Evolutionary conservation across 37 sponge, comb jelly and placozoan genomes (phyloP), one percentile per base, ranked within the genome.

Genomic region (Corticium candelabrum): DNA sequence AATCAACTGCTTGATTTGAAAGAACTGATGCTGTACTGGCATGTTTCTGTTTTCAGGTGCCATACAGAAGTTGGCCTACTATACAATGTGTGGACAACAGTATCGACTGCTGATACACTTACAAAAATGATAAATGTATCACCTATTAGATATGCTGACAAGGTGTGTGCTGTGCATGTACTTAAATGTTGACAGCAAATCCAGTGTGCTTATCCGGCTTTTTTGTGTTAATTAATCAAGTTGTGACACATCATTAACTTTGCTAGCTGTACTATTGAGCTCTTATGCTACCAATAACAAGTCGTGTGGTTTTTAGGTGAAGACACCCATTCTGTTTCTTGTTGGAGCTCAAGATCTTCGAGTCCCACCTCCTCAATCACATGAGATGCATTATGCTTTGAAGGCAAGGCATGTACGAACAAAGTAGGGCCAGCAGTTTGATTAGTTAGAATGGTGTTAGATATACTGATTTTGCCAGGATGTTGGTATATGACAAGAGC

Each of bases 401-500:
- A 86, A 84, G 40, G 90, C 91, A 33, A 39, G 30, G 40, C 87
- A 87, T 7, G 85, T 79, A 39, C 77, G 79, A 30, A 41, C 83
- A 21, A 85, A 69, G 91, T 91, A 40, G 78, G 82, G n/a, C n/a
- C 21, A 36, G 74, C 74, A 72, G 21, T 21, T 50, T 50, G 21
- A 21, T 50, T 27, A 21, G 11, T 21, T 27, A 50, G 11, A 50
- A 50, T 50, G 11, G 11, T 50, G 15, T 27, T 11, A 11, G 62
- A 11, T 50, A 27, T 21, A 15, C 11, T n/a, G 11, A 21, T 32
- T 36, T 72, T 27, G 11, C 21, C 74, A 93, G 93, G 40, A 37
- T 96, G 41, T 77, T 72, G 39, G 4, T 84, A 50, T 96, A 96
- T 67, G 93, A 90, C 1, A 80, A 84, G 15, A 87, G 89, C 68